Conservation (phyloP, 2,113 vertebrate genomes). For the Physeter macrocephalus region DNA sequence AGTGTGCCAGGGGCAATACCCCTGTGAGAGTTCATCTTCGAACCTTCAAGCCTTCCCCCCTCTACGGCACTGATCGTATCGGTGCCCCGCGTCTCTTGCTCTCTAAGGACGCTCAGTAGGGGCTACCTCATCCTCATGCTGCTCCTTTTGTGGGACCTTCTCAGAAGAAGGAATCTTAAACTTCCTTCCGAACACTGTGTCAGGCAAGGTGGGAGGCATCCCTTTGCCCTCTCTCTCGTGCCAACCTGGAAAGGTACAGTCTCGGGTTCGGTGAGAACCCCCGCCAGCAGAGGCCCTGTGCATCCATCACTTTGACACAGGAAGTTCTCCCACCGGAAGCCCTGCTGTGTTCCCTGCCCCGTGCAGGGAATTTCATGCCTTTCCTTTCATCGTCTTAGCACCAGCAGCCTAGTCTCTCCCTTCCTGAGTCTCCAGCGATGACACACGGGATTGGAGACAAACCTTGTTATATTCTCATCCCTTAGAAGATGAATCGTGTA, state of each 20-base stretch:
- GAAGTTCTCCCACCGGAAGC: neutral
- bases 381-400: neutral
- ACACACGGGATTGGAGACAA: neutral
- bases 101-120: neutral
- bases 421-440: neutral
- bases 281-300: neutral
- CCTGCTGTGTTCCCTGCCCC: neutral
- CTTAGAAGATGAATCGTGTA: neutral
- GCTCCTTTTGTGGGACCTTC: neutral
- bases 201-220: neutral
- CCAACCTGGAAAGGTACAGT: neutral
- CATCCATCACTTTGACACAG: neutral
- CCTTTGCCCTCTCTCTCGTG: neutral
- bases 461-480: neutral
- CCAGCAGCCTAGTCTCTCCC: conserved; percentile 19
- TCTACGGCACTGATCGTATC: neutral
- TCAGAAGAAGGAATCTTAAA: neutral
- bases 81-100: neutral
- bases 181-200: neutral
- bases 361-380: neutral
- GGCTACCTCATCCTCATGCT: neutral
- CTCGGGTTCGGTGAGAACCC: accelerated
- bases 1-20: neutral
- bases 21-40: neutral
- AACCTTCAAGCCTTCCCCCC: neutral